A percentile compares a stretch with the other conserved stretches of the same genome.
Evolutionary conservation across 2,113 vertebrate species (phyloP).

Genomic region (Petromus typicus): DNA sequence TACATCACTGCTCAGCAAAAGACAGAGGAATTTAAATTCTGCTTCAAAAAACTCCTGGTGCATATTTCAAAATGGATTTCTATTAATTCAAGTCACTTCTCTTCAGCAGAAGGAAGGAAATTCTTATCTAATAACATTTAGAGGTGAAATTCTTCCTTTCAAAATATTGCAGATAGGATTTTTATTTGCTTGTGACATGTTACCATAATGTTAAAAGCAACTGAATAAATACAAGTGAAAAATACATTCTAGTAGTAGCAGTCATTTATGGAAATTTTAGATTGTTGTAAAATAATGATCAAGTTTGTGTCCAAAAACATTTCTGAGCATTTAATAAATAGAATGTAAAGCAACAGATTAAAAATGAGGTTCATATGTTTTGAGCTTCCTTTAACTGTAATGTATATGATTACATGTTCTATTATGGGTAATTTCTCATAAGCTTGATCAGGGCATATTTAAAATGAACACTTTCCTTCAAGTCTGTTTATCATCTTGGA

Average conservation of each 20-base stretch:
- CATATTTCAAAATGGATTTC: constrained; percentile 7
- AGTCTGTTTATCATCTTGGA: neutral
- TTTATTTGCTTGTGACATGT: neutral
- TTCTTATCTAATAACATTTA: constrained; percentile 23
- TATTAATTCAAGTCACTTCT: neutral
- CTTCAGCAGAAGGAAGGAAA: neutral
- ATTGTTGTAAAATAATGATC: constrained; percentile 22
- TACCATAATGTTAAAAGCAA: neutral
- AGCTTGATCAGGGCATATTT: neutral
- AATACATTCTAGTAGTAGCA: neutral
- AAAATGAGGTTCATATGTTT: neutral
- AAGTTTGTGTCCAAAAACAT: constrained; percentile 7
- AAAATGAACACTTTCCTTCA: constrained; percentile 26
- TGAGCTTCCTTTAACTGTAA: constrained; percentile 30
- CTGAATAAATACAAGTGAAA: constrained; percentile 30
- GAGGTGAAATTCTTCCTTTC: constrained; percentile 12
- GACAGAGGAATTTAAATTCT: neutral
- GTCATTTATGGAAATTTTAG: neutral
- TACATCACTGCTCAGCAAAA: neutral
- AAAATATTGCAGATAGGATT: constrained; percentile 3
- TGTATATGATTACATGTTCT: neutral
- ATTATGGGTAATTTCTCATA: neutral
- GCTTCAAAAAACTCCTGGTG: neutral
- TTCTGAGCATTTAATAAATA: neutral
- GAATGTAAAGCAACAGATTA: neutral